A percentile compares a stretch with the other conserved stretches of the same genome.
These are phyloP conservation scores for Lepeophtheirus salmonis DNA, from an alignment of 1,140 invertebrate species.

Conservation along the genomic window DNA sequence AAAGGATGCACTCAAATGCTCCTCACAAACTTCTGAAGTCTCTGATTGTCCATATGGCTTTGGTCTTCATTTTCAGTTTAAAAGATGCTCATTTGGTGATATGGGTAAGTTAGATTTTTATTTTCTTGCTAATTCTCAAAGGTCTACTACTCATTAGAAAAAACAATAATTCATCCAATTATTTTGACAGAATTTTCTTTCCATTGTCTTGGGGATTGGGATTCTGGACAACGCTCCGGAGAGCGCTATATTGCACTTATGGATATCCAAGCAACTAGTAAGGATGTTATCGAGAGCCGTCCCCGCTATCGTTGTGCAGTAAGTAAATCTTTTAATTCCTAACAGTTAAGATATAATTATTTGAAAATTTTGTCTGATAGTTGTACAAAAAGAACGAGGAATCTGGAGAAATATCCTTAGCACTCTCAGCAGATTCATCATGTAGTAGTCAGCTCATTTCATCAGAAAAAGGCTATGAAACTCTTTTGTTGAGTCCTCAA, in stretches of 20 bases:
- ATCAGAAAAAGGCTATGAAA: conserved; percentile 40
- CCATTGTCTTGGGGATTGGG: conserved; percentile 46
- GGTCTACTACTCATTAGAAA: background rate
- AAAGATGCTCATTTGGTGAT: conserved; percentile 36
- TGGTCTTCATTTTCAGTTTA: conserved; percentile 36
- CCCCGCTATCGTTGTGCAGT: conserved; percentile 47
- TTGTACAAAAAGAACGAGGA: conserved; percentile 36
- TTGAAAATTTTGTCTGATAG: conserved; percentile 28
- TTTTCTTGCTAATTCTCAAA: background rate
- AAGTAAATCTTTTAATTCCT: conserved; percentile 26
- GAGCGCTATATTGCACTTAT: conserved; percentile 41
- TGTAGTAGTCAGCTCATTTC: conserved; percentile 38
- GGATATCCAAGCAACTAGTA: conserved; percentile 33
- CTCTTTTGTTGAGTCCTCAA: conserved; percentile 32
- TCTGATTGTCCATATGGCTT: conserved; percentile 45
- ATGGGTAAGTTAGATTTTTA: conserved; percentile 31
- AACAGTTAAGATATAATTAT: background rate
- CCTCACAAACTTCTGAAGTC: conserved; percentile 35
- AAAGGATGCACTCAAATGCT: conserved; percentile 34
- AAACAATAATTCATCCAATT: conserved; percentile 19
- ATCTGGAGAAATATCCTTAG: conserved; percentile 38
- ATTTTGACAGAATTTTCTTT: conserved; percentile 37
- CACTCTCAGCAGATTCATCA: conserved; percentile 47
- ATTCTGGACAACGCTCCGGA: conserved; percentile 30
- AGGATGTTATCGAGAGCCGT: conserved; percentile 27